These are phyloP conservation scores for Periplaneta americana DNA, from an alignment of 1,140 invertebrate genomes.

Conservation along the genomic window DNA sequence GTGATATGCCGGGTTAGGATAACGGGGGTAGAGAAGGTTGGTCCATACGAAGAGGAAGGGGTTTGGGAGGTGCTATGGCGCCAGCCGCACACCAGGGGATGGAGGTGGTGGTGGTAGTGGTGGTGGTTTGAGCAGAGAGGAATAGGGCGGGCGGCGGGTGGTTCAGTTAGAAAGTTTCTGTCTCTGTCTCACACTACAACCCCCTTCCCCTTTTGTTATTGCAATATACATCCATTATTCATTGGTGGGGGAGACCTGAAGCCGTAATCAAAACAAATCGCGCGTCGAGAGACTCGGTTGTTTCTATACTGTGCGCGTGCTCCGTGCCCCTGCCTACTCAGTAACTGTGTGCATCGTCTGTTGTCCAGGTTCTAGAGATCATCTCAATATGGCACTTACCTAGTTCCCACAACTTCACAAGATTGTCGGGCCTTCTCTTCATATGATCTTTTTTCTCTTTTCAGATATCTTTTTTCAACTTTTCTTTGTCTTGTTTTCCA, in stretches of 20 bases:
- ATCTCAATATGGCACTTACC: neutral
- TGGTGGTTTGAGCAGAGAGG: slow-evolving; percentile 8
- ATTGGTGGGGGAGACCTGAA: slow-evolving; percentile 19
- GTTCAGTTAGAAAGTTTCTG: neutral
- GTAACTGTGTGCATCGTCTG: neutral
- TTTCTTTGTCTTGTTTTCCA: too few species aligned
- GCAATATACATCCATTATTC: slow-evolving; percentile 24
- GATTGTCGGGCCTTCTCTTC: too few species aligned
- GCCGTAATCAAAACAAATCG: slow-evolving; percentile 25
- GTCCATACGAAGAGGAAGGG: neutral
- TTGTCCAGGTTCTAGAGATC: neutral
- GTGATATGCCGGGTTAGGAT: neutral
- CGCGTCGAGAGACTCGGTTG: slow-evolving; percentile 16
- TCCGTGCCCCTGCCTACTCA: neutral
- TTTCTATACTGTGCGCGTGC: slow-evolving; percentile 2
- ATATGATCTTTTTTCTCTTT: too few species aligned
- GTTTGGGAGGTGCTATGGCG: neutral
- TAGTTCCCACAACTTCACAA: too few species aligned
- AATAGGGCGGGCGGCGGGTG: neutral
- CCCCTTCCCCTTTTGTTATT: slow-evolving; percentile 20
- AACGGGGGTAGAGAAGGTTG: neutral
- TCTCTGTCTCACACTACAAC: neutral
- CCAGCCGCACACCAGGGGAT: neutral
- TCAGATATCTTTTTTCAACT: too few species aligned
- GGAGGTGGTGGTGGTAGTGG: slow-evolving; percentile 13